Evolutionary conservation across 1,140 invertebrate species (phyloP).

Genomic region (Drosophila repleta): DNA sequence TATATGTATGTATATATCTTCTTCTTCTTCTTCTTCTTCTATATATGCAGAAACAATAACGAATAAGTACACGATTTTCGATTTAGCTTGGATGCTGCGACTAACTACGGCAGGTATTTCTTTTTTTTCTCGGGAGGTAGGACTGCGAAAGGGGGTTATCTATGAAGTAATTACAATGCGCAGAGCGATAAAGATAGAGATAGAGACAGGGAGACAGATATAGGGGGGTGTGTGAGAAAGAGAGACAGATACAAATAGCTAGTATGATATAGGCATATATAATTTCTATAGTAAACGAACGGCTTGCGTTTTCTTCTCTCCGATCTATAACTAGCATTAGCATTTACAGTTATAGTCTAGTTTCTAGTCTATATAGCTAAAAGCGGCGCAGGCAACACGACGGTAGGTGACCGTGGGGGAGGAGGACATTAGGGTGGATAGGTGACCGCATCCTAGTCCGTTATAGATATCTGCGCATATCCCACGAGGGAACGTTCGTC

Average conservation of each 20-base stretch:
- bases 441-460: slow-evolving; percentile 87
- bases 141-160: slow-evolving; percentile 8
- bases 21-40: too few relatives aligned
- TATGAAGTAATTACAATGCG: slow-evolving; percentile 76
- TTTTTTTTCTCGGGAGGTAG: slow-evolving; percentile 21
- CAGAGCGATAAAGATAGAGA: slow-evolving; percentile 25
- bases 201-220: background rate
- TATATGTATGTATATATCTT: slow-evolving; percentile 36
- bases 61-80: slow-evolving; percentile 76
- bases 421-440: background rate
- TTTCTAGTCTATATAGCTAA: slow-evolving; percentile 70
- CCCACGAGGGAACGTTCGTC: slow-evolving; percentile 98
- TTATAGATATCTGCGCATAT: slow-evolving; percentile 97
- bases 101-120: slow-evolving; percentile 49
- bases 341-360: slow-evolving; percentile 60
- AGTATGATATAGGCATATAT: slow-evolving; percentile 25
- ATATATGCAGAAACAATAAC: slow-evolving; percentile 58
- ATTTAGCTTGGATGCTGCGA: slow-evolving; percentile 60
- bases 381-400: slow-evolving; percentile 47
- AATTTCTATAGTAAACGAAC: slow-evolving; percentile 67
- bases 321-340: slow-evolving; percentile 69
- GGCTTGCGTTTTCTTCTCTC: slow-evolving; percentile 45
- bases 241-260: slow-evolving; percentile 4
- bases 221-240: slow-evolving; percentile 1
- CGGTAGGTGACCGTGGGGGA: slow-evolving; percentile 19